A percentile compares a stretch with the other conserved stretches of the same genome.
phyloP scores from a whole-genome alignment of 2,113 vertebrate species.

The Maccullochella peelii region DNA sequence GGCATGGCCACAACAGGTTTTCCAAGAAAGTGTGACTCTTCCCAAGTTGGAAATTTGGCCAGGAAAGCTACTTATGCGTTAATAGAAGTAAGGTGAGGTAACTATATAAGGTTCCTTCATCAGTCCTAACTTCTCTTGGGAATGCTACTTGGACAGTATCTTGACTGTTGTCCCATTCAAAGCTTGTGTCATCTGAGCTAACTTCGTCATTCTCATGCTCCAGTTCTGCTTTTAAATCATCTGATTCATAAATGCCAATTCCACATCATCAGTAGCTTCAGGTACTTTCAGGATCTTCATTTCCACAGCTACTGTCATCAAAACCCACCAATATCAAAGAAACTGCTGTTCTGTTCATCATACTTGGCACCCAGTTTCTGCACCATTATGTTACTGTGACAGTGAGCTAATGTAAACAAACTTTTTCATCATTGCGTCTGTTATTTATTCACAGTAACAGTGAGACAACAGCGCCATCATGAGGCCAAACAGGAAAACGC shows the following conservation, averaged over 20 bases:
- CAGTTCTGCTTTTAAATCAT: background rate
- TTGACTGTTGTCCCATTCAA: background rate
- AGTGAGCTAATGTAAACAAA: no score
- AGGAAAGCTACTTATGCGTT: no score
- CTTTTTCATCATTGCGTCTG: no score
- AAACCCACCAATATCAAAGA: background rate
- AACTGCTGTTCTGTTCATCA: no score
- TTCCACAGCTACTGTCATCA: background rate
- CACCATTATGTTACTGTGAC: no score
- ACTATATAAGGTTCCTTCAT: background rate
- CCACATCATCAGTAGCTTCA: background rate
- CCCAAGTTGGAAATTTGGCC: background rate
- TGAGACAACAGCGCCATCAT: no score
- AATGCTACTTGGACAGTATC: background rate
- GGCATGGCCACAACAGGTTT: background rate
- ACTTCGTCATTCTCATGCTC: background rate
- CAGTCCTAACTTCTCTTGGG: background rate
- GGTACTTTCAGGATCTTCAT: background rate
- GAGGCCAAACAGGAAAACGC: no score
- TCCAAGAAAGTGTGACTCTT: background rate
- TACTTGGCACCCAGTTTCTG: no score
- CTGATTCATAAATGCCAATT: background rate
- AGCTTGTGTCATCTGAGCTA: background rate
- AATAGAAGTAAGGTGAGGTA: background rate
- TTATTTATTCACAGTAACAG: no score